These are phyloP conservation scores for Muntiacus reevesi DNA, from an alignment of 2,113 vertebrate genomes.

Conservation along the genomic window DNA sequence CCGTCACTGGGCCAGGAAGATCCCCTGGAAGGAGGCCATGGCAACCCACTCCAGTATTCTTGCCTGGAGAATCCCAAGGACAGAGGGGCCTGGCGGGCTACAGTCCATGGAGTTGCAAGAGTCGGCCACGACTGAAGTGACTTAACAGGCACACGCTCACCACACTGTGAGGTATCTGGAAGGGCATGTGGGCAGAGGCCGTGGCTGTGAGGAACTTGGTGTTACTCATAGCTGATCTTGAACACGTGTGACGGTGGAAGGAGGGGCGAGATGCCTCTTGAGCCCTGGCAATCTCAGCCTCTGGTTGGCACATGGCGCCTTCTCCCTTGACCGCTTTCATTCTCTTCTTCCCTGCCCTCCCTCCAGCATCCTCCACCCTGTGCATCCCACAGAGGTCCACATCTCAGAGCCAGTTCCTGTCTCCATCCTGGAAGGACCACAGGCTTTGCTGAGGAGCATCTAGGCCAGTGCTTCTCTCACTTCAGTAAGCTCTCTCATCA, in stretches of 20 bases:
- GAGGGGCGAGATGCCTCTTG: not conserved
- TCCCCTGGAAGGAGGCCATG: not conserved
- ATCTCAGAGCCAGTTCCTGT: not conserved
- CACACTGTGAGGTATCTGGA: not conserved
- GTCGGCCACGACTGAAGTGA: not conserved
- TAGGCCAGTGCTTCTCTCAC: too few species aligned
- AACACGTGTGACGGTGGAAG: not conserved
- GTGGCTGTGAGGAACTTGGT: not conserved
- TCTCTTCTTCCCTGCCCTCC: not conserved
- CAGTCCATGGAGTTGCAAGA: not conserved
- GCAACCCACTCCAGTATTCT: not conserved
- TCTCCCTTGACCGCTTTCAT: not conserved
- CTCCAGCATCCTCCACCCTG: not conserved
- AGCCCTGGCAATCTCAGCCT: not conserved
- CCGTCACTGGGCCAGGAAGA: not conserved
- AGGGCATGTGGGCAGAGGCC: not conserved
- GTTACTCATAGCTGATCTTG: not conserved
- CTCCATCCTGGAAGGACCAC: not conserved
- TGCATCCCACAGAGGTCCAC: not conserved
- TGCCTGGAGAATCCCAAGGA: not conserved
- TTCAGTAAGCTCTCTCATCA: too few species aligned
- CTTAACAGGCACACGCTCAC: not conserved
- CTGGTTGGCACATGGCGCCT: rapidly evolving
- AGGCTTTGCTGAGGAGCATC: not conserved
- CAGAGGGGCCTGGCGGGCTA: not conserved